These are phyloP conservation scores for Scaptomyza montana DNA, from an alignment of 1,140 invertebrate species.

Conservation along the genomic window DNA sequence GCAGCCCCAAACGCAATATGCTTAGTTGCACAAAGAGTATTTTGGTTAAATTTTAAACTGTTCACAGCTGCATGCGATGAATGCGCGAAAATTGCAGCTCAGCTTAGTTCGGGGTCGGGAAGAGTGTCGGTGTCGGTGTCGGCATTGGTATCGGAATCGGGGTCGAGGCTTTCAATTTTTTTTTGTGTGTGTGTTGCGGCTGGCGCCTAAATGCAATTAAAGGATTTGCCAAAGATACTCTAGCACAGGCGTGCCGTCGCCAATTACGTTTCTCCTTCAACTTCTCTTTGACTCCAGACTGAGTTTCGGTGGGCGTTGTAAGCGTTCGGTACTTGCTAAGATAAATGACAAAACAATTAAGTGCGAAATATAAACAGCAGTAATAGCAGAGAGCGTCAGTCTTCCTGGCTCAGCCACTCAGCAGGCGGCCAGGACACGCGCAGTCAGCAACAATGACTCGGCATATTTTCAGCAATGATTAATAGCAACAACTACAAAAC, in stretches of 20 bases:
- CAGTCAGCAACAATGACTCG: slow-evolving; percentile 45
- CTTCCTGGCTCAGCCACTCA: slow-evolving; percentile 22
- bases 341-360: slow-evolving; percentile 83
- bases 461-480: slow-evolving; percentile 42
- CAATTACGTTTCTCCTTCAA: slow-evolving; percentile 45
- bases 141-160: background rate
- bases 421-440: slow-evolving; percentile 44
- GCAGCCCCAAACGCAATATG: background rate
- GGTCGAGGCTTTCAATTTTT: background rate
- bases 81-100: slow-evolving; percentile 28
- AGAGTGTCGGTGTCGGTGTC: too few relatives aligned
- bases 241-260: slow-evolving; percentile 47
- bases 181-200: slow-evolving; percentile 6
- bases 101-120: background rate
- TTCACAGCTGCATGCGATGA: slow-evolving; percentile 52
- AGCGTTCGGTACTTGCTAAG: slow-evolving; percentile 40
- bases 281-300: background rate
- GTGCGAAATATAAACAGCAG: slow-evolving; percentile 81
- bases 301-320: slow-evolving; percentile 22
- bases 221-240: slow-evolving; percentile 63
- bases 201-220: slow-evolving; percentile 70
- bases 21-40: slow-evolving; percentile 1
- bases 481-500: slow-evolving; percentile 16
- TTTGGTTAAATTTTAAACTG: slow-evolving; percentile 31
- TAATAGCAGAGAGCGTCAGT: slow-evolving; percentile 30